Evolutionary conservation across 2,113 vertebrate species (phyloP), one percentile per base, ranked within the genome.

Genomic region (Sminthopsis crassicaudata): DNA sequence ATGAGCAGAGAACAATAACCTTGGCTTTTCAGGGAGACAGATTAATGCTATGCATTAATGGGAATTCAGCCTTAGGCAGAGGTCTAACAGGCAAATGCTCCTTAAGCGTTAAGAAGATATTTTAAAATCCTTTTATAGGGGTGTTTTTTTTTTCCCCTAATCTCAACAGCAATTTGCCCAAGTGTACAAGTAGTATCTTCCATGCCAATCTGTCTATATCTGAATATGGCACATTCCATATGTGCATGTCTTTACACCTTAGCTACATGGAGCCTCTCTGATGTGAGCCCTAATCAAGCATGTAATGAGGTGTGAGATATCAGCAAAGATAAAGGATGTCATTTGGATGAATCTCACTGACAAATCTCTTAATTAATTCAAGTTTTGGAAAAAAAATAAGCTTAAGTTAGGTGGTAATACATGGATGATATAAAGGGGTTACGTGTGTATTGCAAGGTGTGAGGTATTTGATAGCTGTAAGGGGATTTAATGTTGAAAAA

Each of bases 141-240:
- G 19, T 42, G 4, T 76, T 76, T n/a, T 42, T 2, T 16, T 84
- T 7, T 7, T 48, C 46, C 48, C 19, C n/a, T 42, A 84, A 84
- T 42, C 67, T 84, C 16, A 84, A 48, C 22, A 52, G 51, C 5
- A 89, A 46, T 27, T 53, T 50, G 30, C 26, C 2, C 0, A 46
- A 0, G 6, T 53, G 12, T 9, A 48, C 92, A 98, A 94, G 52
- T 50, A 95, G 76, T 51, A 8, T 90, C 96, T 91, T 93, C 24
- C 90, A 90, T 27, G 16, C 92, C 55, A 60, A 76, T 53, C 1
- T 46, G 48, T 50, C n/a, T 67, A 26, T 14, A 57, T 76, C 16
- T n/a, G 48, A 8, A 42, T 8, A 12, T 90, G 19, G 2, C 7
- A 36, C 0, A 54, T 1, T 42, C 76, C 60, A 27, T 3, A 60